phyloP scores from a whole-genome alignment of 2,113 vertebrate species.

The Bagarius yarrelli region DNA sequence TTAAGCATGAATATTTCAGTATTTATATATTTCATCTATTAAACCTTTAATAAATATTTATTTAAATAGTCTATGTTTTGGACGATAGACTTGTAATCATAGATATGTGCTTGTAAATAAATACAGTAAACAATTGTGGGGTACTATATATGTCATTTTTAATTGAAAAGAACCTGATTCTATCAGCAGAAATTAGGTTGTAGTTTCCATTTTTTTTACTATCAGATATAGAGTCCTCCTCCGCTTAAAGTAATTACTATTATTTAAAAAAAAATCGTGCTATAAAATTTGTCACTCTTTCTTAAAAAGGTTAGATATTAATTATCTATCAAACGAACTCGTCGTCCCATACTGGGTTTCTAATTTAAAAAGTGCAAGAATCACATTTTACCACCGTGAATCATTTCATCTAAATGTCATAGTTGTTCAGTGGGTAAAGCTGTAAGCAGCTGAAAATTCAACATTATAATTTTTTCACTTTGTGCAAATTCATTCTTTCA shows the following conservation, averaged over 20 bases:
- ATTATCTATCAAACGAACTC: background rate
- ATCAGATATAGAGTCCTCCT: background rate
- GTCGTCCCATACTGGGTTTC: background rate
- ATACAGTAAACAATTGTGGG: background rate
- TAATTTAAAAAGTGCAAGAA: background rate
- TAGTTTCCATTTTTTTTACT: background rate
- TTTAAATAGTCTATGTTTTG: background rate
- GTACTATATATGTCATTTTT: background rate
- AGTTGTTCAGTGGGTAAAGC: background rate
- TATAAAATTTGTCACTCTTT: background rate
- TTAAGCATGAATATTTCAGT: constrained; percentile 21
- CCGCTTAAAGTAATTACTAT: background rate
- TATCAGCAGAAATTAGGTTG: background rate
- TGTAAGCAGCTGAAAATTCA: background rate
- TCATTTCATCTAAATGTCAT: background rate
- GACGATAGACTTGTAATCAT: background rate
- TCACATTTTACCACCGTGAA: background rate
- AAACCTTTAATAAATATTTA: constrained; percentile 19
- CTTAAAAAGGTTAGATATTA: background rate
- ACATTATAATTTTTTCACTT: background rate
- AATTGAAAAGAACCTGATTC: no score
- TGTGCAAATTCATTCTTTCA: background rate
- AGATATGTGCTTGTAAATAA: background rate
- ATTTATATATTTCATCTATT: constrained; percentile 1
- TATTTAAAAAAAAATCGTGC: background rate